These are phyloP conservation scores for Agriopis aurantiaria DNA, from an alignment of 2,888 invertebrate genomes.

Conservation along the genomic window DNA sequence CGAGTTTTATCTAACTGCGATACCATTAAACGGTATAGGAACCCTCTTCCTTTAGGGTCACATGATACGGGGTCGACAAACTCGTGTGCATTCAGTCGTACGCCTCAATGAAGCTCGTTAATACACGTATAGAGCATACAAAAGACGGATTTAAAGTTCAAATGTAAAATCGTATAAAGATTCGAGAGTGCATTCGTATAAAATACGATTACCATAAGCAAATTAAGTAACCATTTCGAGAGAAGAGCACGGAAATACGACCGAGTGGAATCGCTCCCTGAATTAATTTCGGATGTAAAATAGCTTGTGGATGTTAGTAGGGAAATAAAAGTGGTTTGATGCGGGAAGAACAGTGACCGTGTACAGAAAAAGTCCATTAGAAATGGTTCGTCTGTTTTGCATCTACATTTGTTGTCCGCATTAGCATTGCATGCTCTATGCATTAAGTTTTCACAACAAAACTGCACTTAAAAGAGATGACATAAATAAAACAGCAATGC, in stretches of 20 bases:
- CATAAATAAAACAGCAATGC: not conserved
- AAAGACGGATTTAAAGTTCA: constrained; percentile 58
- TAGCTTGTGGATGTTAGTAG: constrained; percentile 33
- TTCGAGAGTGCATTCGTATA: constrained; percentile 34
- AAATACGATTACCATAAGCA: constrained; percentile 49
- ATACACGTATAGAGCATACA: constrained; percentile 49
- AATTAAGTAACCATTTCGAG: constrained; percentile 47
- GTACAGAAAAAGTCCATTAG: constrained; percentile 71
- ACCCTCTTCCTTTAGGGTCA: constrained; percentile 77
- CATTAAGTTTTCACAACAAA: not conserved
- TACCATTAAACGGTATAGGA: constrained; percentile 74
- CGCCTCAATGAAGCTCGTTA: constrained; percentile 58
- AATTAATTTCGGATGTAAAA: constrained; percentile 48
- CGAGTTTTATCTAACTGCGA: constrained; percentile 64
- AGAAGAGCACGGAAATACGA: constrained; percentile 44
- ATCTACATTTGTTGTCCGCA: constrained; percentile 51
- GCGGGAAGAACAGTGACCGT: constrained; percentile 55
- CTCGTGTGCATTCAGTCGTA: constrained; percentile 67
- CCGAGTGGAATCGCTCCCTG: constrained; percentile 35
- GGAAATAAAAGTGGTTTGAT: constrained; percentile 42
- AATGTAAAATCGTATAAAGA: constrained; percentile 40
- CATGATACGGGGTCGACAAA: constrained; percentile 73
- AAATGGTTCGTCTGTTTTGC: constrained; percentile 43
- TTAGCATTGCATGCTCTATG: constrained; percentile 15
- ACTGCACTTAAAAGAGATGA: not conserved